Percentiles rank a stretch among this genome's conserved stretches.
Evolutionary conservation across 2,888 invertebrate genomes (phyloP).

Genomic region (Zele albiditarsus): DNA sequence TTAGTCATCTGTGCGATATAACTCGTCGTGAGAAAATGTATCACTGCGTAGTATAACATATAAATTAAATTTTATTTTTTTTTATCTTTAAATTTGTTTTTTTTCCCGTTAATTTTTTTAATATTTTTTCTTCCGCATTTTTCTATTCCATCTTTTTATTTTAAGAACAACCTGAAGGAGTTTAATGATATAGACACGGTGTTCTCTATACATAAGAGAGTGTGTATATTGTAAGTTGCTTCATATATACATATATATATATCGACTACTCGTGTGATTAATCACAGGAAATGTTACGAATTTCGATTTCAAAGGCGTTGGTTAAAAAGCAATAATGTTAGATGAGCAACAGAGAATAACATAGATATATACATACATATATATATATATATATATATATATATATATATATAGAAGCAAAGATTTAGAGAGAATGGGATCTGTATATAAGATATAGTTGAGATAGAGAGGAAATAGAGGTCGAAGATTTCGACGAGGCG

Average conservation of each 20-base stretch:
- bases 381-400: slow-evolving; percentile 29
- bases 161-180: neutral
- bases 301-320: slow-evolving; percentile 45
- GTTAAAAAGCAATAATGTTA: slow-evolving; percentile 8
- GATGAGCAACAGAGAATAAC: slow-evolving; percentile 46
- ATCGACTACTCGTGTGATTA: slow-evolving; percentile 37
- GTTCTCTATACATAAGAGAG: neutral
- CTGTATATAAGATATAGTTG: slow-evolving; percentile 42
- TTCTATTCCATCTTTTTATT: neutral
- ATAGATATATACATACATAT: slow-evolving; percentile 27
- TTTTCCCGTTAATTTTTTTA: neutral
- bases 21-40: neutral
- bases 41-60: neutral
- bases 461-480: slow-evolving; percentile 14
- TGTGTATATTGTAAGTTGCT: slow-evolving; percentile 6
- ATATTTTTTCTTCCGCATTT: neutral
- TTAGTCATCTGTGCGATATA: neutral
- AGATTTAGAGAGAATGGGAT: slow-evolving; percentile 51
- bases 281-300: slow-evolving; percentile 52
- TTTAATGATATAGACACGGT: slow-evolving; percentile 3
- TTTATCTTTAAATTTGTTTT: neutral
- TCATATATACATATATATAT: neutral
- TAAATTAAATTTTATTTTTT: neutral
- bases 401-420: slow-evolving; percentile 36
- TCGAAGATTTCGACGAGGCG: slow-evolving; percentile 35